Base-by-base conservation (phyloP, 2,797 vertebrate species). In the Intellagama lesueurii region DNA sequence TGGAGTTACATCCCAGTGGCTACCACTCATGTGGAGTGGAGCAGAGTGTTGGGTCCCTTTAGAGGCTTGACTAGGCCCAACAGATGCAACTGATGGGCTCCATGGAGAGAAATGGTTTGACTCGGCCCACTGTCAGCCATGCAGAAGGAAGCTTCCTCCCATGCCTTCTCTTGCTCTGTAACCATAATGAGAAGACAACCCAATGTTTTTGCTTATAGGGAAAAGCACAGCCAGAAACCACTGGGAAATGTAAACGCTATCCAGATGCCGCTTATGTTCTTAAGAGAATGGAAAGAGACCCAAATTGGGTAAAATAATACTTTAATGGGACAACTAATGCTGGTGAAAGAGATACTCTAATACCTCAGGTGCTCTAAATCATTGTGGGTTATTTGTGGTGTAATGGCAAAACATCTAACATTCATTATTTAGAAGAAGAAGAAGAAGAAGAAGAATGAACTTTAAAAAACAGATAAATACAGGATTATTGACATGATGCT, bases 391-490 rank as follows among this genome's bases (percentile, higher is more conserved):
- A 17, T 52, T 79, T 56, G 32, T 52, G 76, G 30, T 12, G 47
- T 56, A 80, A 83, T 69, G 44, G 26, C 73, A 83, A 88, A 83
- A 52, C 81, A 88, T 52, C 66, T 64, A 80, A 32, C 47, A 79
- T 89, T 72, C 19, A 85, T 89, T 85, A 89, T 89, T 85, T 49
- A 89, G 82, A 56, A 84, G 47, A 26, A n/a, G 1, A 19, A 40
- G 56, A 5, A 7, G 7, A 24, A 26, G 2, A 3, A 26, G 11
- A 24, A 26, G 2, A 3, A 16, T 2, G 69, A 17, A 56, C 52
- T 12, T 22, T 44, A 6, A 52, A 79, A 85, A 72, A 12, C 49
- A 44, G 52, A 85, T 60, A 89, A 85, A 64, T 80, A 72, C n/a
- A 79, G 47, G 77, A 49, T 80, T 80, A 60, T 79, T 28, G 44